Conservation (phyloP, 1,140 invertebrate species). For the Papilio glaucus region DNA sequence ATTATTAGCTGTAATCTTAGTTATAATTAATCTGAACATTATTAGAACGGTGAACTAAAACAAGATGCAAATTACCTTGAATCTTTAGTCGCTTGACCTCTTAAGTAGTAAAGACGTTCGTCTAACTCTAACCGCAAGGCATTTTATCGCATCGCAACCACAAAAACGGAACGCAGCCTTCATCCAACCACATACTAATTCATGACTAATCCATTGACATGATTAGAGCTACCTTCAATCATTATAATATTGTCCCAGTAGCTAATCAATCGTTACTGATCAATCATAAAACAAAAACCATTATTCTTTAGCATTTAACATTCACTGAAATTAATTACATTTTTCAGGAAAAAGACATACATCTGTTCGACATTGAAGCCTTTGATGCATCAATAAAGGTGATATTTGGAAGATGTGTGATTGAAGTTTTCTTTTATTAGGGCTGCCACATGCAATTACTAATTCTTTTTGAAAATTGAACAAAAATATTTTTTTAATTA, state of each 20-base stretch:
- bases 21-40: neutral
- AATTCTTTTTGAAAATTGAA: neutral
- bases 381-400: slow-evolving; percentile 80
- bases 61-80: slow-evolving; percentile 9
- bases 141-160: slow-evolving; percentile 15
- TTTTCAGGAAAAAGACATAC: slow-evolving; percentile 76
- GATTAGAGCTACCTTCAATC: neutral
- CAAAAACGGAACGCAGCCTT: slow-evolving; percentile 6
- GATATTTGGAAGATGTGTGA: slow-evolving; percentile 63
- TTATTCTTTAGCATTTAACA: neutral
- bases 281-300: no score
- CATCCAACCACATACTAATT: slow-evolving; percentile 8
- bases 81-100: slow-evolving; percentile 1
- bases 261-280: no score
- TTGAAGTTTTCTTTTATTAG: slow-evolving; percentile 38
- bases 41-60: neutral
- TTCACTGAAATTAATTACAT: slow-evolving; percentile 39
- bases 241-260: slow-evolving; percentile 2
- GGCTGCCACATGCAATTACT: slow-evolving; percentile 3
- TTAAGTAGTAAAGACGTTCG: slow-evolving; percentile 16
- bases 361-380: slow-evolving; percentile 69
- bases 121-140: neutral
- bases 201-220: slow-evolving; percentile 19
- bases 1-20: neutral
- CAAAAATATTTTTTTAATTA: no score